Base-by-base conservation (phyloP, 2,113 vertebrate genomes). In the Corythoichthys intestinalis region DNA sequence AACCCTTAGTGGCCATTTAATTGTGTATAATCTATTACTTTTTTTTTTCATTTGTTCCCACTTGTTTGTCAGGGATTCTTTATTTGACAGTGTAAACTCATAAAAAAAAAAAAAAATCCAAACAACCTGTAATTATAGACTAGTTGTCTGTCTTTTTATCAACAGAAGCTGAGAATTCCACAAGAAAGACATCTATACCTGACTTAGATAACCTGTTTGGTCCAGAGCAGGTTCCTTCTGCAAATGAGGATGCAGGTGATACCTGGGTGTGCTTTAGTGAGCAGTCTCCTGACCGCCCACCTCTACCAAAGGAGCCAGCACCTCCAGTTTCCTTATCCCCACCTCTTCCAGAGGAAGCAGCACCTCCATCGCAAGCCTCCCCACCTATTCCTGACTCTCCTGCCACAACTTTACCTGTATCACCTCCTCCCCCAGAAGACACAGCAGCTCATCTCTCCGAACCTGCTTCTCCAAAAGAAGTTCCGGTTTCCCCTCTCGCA, bases 181-280 rank as follows among this genome's bases (percentile, higher is more conserved):
- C 17, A 83, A 80, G 86, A 53, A 90, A 88, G 73, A 91, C 94
- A 4, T 96, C 95, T n/a, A 95, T 98, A 86, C 94, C 90, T 78
- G 95, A 99, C 87, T 83, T 99, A 90, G 97, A 99, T 91, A 96
- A 94, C 92, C 94, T 99, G 87, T 99, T 99, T 78, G 97, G 97
- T 65, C 95, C 97, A 0, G 93, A 93, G 66, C 77, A 92, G 41
- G 87, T 91, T 72, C 82, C 93, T 48, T 81, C 88, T 82, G 88
- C 90, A 66, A 81, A 83, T 28, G 91, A 93, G 35, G 87, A 83
- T 8, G 78, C 69, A 0, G 65, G 82, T 1, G 96, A 96, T 66
- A 89, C 90, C 46, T 99, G 97, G 97, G 93, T 99, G 77, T 90
- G 93, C 91, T 99, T 99, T 90, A 93, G 82, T 2, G 95, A 98